Evolutionary conservation across 2,113 vertebrate genomes (phyloP).

Genomic region (Cebidichthys violaceus): DNA sequence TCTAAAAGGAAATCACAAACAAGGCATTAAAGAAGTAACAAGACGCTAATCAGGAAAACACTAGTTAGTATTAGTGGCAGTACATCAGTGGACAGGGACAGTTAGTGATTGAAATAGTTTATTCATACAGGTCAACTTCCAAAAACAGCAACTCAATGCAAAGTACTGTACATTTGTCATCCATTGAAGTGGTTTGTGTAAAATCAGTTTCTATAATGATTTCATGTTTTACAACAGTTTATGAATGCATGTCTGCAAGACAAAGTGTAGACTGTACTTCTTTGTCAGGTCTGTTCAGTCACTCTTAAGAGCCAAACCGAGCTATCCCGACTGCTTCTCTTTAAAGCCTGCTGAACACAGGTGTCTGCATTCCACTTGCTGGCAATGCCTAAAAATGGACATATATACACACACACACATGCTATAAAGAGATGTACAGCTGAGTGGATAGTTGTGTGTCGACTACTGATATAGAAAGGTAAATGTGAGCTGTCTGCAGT

Average conservation of each 20-base stretch:
- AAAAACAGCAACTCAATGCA: slow-evolving; percentile 42
- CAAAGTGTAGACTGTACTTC: background rate
- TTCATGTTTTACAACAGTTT: background rate
- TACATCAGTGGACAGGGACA: background rate
- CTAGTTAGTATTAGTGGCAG: background rate
- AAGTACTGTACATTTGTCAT: background rate
- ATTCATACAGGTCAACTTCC: slow-evolving; percentile 49
- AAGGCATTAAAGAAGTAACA: background rate
- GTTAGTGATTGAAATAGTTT: slow-evolving; percentile 39
- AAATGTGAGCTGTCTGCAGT: background rate
- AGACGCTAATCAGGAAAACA: background rate
- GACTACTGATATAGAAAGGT: background rate
- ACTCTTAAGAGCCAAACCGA: background rate
- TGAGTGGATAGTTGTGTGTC: background rate
- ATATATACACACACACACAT: background rate
- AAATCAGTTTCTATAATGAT: background rate
- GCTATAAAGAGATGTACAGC: background rate
- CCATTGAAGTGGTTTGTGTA: background rate
- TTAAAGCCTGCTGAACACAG: background rate
- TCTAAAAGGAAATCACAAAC: background rate
- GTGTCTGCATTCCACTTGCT: background rate
- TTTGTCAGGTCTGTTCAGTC: background rate
- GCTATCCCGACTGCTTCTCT: background rate
- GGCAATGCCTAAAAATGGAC: background rate
- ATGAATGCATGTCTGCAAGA: background rate